A percentile compares a stretch with the other conserved stretches of the same genome.
Evolutionary conservation across 2,113 vertebrate genomes (phyloP).

Genomic region (Cavia aperea): DNA sequence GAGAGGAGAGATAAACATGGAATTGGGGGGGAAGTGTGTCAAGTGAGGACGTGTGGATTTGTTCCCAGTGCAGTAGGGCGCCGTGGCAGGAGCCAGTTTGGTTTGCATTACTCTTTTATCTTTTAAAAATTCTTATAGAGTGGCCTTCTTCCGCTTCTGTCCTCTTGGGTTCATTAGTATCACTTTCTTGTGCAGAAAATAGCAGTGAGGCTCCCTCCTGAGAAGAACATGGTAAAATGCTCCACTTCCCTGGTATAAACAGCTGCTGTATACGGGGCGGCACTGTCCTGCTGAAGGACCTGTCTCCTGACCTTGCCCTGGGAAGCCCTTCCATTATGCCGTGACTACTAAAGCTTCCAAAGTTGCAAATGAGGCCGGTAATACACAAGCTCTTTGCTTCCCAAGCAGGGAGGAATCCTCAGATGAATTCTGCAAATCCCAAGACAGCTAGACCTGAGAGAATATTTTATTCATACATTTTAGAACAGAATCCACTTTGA

Average conservation of each 20-base stretch:
- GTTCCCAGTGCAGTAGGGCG: neutral
- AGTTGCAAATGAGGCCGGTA: neutral
- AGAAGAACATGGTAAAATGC: neutral
- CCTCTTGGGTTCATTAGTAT: neutral
- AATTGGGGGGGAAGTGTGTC: neutral
- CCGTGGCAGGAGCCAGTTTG: neutral
- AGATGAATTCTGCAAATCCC: constrained; percentile 34
- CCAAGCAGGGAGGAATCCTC: constrained; percentile 15
- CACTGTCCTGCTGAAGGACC: neutral
- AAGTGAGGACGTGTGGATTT: neutral
- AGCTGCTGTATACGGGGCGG: neutral
- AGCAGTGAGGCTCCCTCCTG: neutral
- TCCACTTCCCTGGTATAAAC: neutral
- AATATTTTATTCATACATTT: constrained; percentile 45
- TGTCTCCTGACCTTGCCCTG: neutral
- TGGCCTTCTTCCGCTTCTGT: neutral
- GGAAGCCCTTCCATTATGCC: accelerated
- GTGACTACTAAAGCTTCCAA: neutral
- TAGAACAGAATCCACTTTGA: neutral
- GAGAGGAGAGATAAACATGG: neutral
- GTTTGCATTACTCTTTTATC: neutral
- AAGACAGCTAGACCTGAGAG: neutral
- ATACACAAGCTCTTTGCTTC: neutral
- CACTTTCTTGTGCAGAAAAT: constrained; percentile 1
- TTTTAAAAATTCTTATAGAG: neutral